Conservation (phyloP, 1,140 invertebrate species). For the Vanessa tameamea region DNA sequence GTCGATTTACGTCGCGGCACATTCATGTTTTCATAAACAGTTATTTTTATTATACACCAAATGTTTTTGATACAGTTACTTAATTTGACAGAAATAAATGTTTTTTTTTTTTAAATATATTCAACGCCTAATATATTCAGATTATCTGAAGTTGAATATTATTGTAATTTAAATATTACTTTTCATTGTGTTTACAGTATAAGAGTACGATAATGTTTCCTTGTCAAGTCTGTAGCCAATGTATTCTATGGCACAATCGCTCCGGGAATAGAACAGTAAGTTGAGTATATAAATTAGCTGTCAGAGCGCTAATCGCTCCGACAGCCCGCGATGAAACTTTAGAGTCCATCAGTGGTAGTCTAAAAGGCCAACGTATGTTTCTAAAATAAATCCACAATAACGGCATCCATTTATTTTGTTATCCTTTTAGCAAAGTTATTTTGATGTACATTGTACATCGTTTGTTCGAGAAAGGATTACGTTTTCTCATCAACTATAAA, state of each 20-base stretch:
- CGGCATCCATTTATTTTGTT: slow-evolving; percentile 55
- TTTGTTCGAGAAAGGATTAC: slow-evolving; percentile 17
- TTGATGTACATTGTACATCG: slow-evolving; percentile 28
- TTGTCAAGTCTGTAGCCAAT: slow-evolving; percentile 48
- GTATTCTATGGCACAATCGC: slow-evolving; percentile 52
- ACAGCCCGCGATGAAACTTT: slow-evolving; percentile 78
- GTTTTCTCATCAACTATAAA: slow-evolving; percentile 28
- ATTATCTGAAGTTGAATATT: too few species aligned
- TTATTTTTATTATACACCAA: slow-evolving; percentile 8
- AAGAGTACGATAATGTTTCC: slow-evolving; percentile 2
- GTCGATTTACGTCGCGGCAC: slow-evolving; percentile 24
- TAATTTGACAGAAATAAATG: background rate
- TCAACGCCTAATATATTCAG: background rate
- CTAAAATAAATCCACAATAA: slow-evolving; percentile 71
- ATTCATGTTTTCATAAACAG: slow-evolving; percentile 30
- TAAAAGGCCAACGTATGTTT: slow-evolving; percentile 63
- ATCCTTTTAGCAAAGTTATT: slow-evolving; percentile 61
- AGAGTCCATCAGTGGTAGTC: slow-evolving; percentile 75
- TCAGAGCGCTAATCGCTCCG: slow-evolving; percentile 77
- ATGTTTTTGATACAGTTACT: background rate
- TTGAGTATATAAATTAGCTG: slow-evolving; percentile 81
- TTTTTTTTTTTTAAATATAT: background rate
- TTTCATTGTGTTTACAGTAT: slow-evolving; percentile 7
- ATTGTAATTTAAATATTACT: too few species aligned
- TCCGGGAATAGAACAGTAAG: slow-evolving; percentile 76